These are phyloP conservation scores for Conger conger DNA, from an alignment of 2,113 vertebrate genomes.

Conservation along the genomic window DNA sequence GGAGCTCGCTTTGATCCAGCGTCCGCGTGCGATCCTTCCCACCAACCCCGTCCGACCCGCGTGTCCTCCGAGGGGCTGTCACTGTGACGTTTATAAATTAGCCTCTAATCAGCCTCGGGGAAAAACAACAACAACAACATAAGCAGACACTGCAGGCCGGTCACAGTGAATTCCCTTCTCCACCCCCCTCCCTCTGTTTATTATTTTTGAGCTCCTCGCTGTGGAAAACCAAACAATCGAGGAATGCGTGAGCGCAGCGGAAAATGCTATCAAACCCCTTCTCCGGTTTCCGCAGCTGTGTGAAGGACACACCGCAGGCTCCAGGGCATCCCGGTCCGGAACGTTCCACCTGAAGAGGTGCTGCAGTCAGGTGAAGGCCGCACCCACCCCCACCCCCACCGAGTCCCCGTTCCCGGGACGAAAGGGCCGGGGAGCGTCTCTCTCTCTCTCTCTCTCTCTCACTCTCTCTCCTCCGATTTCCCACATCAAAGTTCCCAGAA, in stretches of 20 bases:
- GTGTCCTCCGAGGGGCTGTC: background rate
- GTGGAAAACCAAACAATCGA: constrained; percentile 5
- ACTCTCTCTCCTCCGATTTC: background rate
- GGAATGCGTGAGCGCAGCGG: constrained; percentile 13
- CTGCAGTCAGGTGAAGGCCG: background rate
- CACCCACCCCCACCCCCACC: background rate
- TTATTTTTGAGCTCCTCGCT: background rate
- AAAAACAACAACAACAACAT: background rate
- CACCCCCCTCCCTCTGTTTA: background rate
- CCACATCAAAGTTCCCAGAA: background rate
- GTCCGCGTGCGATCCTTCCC: background rate
- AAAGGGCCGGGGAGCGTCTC: background rate
- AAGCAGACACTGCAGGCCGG: background rate
- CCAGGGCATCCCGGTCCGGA: background rate
- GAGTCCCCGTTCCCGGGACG: background rate
- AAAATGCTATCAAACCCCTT: constrained; percentile 11
- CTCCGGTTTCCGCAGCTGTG: constrained; percentile 22
- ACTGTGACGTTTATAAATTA: background rate
- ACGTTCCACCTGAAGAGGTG: background rate
- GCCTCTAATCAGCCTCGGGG: background rate
- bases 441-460: too few species aligned
- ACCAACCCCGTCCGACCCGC: background rate
- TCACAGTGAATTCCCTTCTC: background rate
- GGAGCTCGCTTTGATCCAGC: background rate
- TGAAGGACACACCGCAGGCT: background rate